These are phyloP conservation scores for Tympanuchus pallidicinctus DNA, from an alignment of 2,113 vertebrate species.

Conservation along the genomic window DNA sequence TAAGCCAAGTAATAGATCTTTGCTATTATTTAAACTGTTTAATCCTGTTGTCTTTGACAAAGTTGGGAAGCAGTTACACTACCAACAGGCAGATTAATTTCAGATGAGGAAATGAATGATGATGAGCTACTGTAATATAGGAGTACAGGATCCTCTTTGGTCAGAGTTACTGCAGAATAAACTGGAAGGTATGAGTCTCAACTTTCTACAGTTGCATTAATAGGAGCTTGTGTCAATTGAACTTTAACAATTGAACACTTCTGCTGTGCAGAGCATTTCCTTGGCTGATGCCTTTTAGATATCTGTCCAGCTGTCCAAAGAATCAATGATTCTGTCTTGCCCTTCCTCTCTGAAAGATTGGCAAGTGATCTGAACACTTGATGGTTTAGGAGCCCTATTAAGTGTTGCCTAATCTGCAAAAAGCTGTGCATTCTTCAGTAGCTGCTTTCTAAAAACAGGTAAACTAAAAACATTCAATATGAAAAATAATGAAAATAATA, in stretches of 20 bases:
- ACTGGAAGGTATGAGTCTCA: background rate
- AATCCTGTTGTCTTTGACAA: background rate
- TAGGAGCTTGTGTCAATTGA: background rate
- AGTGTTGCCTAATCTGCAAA: background rate
- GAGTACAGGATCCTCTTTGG: background rate
- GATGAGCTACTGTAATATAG: background rate
- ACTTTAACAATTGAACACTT: background rate
- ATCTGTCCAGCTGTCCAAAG: background rate
- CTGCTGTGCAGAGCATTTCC: background rate
- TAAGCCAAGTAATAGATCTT: background rate
- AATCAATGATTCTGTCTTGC: background rate
- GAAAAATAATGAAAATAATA: background rate
- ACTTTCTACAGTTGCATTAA: background rate
- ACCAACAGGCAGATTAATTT: background rate
- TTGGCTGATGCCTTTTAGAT: background rate
- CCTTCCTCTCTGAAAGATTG: background rate
- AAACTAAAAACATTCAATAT: background rate
- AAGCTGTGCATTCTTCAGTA: background rate
- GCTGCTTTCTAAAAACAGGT: background rate
- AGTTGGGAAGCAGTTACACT: background rate
- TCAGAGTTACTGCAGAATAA: background rate
- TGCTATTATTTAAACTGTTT: background rate
- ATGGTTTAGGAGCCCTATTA: background rate
- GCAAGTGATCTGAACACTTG: background rate
- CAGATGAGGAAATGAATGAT: background rate